Evolutionary conservation across 2,797 vertebrate species (phyloP).

Genomic region (Petrocephalus schoutedeni): DNA sequence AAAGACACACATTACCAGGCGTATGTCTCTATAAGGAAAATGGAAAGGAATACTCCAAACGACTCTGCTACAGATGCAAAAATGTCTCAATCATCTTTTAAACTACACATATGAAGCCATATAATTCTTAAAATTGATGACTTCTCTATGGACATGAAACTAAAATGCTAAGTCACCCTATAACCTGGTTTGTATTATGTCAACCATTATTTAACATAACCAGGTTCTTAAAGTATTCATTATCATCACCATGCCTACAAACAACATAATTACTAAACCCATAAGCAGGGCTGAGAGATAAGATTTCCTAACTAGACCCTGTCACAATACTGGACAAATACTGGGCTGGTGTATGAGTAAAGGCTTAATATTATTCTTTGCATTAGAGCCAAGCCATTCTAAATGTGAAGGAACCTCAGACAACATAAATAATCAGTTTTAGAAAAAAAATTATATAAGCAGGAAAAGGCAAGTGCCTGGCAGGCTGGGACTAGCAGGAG

Average conservation of each 20-base stretch:
- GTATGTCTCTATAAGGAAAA: neutral
- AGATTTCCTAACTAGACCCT: neutral
- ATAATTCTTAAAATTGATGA: neutral
- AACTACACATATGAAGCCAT: neutral
- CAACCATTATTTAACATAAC: neutral
- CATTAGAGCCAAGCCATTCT: neutral
- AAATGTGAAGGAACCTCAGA: neutral
- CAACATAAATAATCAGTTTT: constrained; percentile 1
- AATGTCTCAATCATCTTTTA: neutral
- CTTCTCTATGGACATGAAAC: neutral
- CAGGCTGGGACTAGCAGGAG: constrained; percentile 48
- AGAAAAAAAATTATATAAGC: neutral
- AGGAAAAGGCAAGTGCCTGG: constrained; percentile 47
- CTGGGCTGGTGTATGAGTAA: neutral
- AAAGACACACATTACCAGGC: neutral
- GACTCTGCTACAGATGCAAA: neutral
- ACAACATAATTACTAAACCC: neutral
- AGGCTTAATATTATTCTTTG: neutral
- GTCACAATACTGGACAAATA: neutral
- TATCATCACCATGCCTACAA: neutral
- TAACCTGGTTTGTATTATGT: too few species aligned
- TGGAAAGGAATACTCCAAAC: too few species aligned
- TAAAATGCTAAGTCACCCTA: neutral
- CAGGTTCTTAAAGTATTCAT: neutral
- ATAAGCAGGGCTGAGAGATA: too few species aligned